Evolutionary conservation across 2,113 vertebrate genomes (phyloP).

Genomic region (Calypte anna): DNA sequence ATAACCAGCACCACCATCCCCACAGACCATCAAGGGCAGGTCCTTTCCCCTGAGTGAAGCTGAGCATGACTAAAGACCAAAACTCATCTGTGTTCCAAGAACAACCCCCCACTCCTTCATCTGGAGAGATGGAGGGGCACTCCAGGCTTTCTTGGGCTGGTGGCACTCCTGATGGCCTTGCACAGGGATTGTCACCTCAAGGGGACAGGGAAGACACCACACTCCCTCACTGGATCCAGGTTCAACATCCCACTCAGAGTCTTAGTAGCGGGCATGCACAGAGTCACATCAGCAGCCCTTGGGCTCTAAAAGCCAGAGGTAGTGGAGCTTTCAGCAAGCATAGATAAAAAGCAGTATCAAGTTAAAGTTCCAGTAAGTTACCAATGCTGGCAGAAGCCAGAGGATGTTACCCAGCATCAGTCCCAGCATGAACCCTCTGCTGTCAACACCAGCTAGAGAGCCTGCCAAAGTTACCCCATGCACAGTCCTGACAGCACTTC

Average conservation of each 20-base stretch:
- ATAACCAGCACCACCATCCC: not conserved
- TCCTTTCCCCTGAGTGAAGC: not conserved
- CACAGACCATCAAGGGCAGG: not conserved
- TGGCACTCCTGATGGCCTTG: not conserved
- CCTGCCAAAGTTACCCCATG: not conserved
- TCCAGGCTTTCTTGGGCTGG: not conserved
- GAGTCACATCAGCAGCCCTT: not conserved
- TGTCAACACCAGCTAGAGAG: constrained; percentile 43
- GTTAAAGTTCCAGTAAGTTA: not conserved
- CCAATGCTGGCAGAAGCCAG: not conserved
- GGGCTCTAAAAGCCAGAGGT: not conserved
- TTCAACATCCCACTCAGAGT: not conserved
- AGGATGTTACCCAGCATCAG: not conserved
- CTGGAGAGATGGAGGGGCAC: not conserved
- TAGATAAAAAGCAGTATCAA: not conserved
- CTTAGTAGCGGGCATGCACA: rapidly evolving
- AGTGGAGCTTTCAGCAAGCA: not conserved
- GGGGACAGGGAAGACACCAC: not conserved
- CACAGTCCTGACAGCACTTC: not conserved
- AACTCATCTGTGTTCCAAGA: not conserved
- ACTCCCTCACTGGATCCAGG: not conserved
- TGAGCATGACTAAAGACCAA: not conserved
- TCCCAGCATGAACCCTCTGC: not conserved
- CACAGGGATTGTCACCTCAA: not conserved
- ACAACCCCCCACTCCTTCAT: not conserved